Conservation (phyloP, 2,888 invertebrate genomes). For the Odontothrips loti region DNA sequence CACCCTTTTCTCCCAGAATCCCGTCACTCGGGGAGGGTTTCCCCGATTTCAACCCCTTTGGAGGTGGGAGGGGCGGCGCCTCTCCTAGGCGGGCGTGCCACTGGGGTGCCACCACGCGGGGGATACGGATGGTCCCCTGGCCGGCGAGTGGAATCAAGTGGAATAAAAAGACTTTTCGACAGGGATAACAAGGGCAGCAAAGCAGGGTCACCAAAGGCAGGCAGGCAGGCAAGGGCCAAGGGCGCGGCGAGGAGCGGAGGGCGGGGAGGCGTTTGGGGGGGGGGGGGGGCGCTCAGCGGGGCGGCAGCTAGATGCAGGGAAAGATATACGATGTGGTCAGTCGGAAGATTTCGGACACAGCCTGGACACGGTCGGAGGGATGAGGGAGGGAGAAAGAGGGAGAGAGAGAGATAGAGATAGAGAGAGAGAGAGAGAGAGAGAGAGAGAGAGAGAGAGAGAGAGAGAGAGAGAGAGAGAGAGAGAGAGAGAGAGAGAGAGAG, state of each 20-base stretch:
- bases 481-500: neutral
- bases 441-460: neutral
- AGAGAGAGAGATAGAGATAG: neutral
- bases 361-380: neutral
- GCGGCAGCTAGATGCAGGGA: neutral
- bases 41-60: no score
- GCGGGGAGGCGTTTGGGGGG: neutral
- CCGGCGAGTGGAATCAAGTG: slow-evolving; percentile 27
- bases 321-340: slow-evolving; percentile 22
- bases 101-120: no score
- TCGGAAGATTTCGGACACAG: neutral
- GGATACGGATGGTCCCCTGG: neutral
- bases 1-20: no score
- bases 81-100: no score
- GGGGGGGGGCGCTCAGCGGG: neutral
- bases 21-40: no score
- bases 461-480: neutral
- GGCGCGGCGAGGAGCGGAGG: neutral
- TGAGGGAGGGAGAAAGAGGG: neutral
- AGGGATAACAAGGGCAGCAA: slow-evolving; percentile 3
- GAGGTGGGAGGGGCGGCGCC: no score
- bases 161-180: slow-evolving; percentile 36
- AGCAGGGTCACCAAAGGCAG: neutral
- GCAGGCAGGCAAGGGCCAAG: neutral
- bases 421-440: neutral